phyloP scores from a whole-genome alignment of 1,140 invertebrate genomes.

The Hestina assimilis region DNA sequence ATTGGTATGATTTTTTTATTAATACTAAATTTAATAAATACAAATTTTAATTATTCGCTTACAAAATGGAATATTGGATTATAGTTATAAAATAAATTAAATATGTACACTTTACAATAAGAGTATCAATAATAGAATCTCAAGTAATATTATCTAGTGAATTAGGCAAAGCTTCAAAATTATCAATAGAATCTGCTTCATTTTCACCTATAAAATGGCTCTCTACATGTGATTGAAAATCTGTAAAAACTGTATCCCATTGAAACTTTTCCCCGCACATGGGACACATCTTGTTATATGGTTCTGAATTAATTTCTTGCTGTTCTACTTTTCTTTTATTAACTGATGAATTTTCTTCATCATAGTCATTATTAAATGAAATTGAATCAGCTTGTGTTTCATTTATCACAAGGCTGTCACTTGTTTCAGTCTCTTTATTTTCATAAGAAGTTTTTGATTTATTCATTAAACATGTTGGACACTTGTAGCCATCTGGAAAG shows the following conservation, averaged over 20 bases:
- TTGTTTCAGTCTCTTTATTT: constrained; percentile 70
- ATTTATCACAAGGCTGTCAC: constrained; percentile 60
- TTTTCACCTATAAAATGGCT: constrained; percentile 76
- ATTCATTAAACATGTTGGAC: constrained; percentile 54
- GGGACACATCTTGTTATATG: constrained; percentile 76
- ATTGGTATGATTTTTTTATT: neutral
- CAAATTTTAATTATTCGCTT: neutral
- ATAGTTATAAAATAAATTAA: neutral
- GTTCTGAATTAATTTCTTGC: constrained; percentile 31
- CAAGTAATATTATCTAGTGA: constrained; percentile 58
- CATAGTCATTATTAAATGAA: constrained; percentile 52
- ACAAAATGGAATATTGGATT: neutral
- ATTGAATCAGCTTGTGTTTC: constrained; percentile 54
- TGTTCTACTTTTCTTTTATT: constrained; percentile 37
- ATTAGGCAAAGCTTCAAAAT: constrained; percentile 60
- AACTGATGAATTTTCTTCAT: constrained; percentile 32
- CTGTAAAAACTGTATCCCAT: constrained; percentile 64
- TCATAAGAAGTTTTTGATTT: constrained; percentile 51
- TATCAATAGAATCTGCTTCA: constrained; percentile 69
- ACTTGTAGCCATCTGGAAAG: constrained; percentile 66
- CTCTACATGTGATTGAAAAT: constrained; percentile 79
- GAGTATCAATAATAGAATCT: neutral
- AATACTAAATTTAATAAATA: neutral
- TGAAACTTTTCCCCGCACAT: constrained; percentile 77
- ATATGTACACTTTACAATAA: neutral